Percentiles rank a stretch among this genome's conserved stretches.
These are phyloP conservation scores for Drosophila flavopinicola DNA, from an alignment of 2,888 invertebrate species.

Conservation along the genomic window DNA sequence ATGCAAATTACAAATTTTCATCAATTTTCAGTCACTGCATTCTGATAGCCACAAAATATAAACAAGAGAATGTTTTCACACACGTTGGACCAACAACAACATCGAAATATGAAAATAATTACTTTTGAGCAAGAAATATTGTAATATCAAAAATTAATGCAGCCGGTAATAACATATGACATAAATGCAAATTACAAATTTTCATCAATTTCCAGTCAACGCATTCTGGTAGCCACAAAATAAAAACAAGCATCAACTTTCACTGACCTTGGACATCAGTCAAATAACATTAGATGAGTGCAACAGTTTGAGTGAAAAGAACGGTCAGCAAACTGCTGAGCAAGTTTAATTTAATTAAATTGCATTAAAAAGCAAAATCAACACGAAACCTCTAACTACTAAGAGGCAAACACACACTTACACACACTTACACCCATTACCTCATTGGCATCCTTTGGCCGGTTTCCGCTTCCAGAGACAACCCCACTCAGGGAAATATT, in stretches of 20 bases:
- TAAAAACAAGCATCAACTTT: not conserved
- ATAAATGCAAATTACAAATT: not conserved
- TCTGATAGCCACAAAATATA: not conserved
- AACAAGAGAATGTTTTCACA: not conserved
- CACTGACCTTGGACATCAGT: not conserved
- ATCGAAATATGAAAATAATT: too few species aligned
- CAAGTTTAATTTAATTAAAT: slow-evolving; percentile 54
- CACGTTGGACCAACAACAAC: slow-evolving; percentile 6
- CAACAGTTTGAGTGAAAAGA: slow-evolving; percentile 15
- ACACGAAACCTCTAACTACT: slow-evolving; percentile 32
- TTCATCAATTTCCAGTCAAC: not conserved
- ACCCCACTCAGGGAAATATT: slow-evolving; percentile 21
- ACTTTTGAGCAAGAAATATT: too few species aligned
- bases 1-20: not conserved
- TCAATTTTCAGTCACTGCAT: not conserved
- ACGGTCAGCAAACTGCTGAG: slow-evolving; percentile 14
- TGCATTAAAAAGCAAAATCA: slow-evolving; percentile 42
- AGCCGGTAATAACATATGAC: too few species aligned
- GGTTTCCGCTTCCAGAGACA: slow-evolving; percentile 23
- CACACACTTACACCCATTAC: not conserved
- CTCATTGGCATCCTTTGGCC: slow-evolving; percentile 34
- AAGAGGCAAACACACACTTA: not conserved
- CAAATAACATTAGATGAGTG: slow-evolving; percentile 5
- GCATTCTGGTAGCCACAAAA: not conserved
- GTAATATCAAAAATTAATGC: too few species aligned